Conservation (phyloP, 2,797 vertebrate species). For the Mionectes olivaceus region DNA sequence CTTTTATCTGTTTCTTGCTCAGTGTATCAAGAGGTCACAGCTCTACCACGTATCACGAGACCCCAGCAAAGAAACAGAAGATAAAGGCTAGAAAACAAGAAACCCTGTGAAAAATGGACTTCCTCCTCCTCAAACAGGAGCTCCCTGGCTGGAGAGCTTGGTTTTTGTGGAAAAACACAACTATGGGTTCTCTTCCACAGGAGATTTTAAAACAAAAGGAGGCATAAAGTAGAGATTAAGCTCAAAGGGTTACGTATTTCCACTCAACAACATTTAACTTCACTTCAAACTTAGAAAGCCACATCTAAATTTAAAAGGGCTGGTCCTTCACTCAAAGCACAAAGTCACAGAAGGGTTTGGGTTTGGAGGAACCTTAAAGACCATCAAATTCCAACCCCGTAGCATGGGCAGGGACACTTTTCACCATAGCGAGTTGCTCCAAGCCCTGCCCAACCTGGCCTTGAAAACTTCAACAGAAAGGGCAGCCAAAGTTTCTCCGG, state of each 20-base stretch:
- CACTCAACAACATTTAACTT: not conserved
- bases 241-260: not conserved
- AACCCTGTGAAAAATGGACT: not conserved
- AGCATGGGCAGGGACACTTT: not conserved
- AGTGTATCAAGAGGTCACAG: not conserved
- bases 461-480: not conserved
- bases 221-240: rapidly evolving
- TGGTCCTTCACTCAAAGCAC: not conserved
- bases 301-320: not conserved
- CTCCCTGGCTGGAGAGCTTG: not conserved
- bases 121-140: not conserved
- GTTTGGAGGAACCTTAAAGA: not conserved
- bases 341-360: not conserved
- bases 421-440: not conserved
- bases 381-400: rapidly evolving
- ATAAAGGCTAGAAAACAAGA: not conserved
- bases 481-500: not conserved
- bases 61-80: not conserved
- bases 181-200: rapidly evolving
- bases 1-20: not conserved
- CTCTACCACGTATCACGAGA: rapidly evolving
- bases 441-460: rapidly evolving
- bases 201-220: not conserved
- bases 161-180: not conserved
- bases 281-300: not conserved